A percentile compares a stretch with the other conserved stretches of the same genome.
Evolutionary conservation across 2,113 vertebrate species (phyloP).

Genomic region (Megaceryle torquata): DNA sequence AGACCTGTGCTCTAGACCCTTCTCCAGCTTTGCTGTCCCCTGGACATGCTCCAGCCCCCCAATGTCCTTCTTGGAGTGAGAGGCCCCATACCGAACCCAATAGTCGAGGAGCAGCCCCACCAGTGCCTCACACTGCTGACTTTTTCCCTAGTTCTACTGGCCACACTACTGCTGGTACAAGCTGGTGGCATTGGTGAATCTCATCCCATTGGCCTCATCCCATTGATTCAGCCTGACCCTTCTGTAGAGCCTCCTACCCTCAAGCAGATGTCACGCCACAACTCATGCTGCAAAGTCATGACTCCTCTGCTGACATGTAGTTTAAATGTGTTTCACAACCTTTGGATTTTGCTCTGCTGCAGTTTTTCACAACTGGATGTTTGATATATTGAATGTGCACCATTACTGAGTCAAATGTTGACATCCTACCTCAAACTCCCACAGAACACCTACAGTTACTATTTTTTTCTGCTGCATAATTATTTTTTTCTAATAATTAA

Average conservation of each 20-base stretch:
- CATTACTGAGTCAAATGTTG: not conserved
- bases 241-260: not conserved
- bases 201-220: not conserved
- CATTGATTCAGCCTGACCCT: not conserved
- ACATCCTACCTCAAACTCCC: not conserved
- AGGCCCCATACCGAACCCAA: not conserved
- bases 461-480: rapidly evolving
- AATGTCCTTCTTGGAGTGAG: not conserved
- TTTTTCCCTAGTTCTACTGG: not conserved
- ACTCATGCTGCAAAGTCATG: rapidly evolving
- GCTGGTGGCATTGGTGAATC: not conserved
- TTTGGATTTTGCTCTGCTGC: not conserved
- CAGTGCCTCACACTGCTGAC: too few species aligned
- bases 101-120: not conserved
- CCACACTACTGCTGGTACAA: not conserved
- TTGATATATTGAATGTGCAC: not conserved
- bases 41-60: not conserved
- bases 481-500: not conserved
- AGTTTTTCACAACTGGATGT: not conserved
- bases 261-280: not conserved
- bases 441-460: not conserved
- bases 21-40: too few species aligned
- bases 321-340: not conserved
- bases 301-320: not conserved
- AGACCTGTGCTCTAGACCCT: not conserved